Base-by-base conservation (phyloP, 2,113 vertebrate species). In the Mixornis gularis region DNA sequence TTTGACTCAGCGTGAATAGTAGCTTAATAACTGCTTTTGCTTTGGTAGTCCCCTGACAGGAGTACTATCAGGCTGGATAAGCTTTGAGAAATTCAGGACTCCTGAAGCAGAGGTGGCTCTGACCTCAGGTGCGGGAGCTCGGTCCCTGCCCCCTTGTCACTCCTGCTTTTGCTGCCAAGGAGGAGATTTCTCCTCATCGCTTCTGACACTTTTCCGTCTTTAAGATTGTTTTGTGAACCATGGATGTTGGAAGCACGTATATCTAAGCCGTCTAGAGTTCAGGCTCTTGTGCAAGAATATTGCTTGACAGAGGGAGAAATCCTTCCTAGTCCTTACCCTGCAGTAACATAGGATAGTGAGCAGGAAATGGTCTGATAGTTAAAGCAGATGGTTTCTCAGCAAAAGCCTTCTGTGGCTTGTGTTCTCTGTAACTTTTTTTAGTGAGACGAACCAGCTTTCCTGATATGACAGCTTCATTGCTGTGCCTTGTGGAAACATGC, bases 381-480 rank as follows among this genome's bases (percentile, higher is more conserved):
- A 89, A 90, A 93, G 66, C 92, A 93, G 91, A 95, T 93, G 95
- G 90, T 78, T 92, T 95, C 83, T 84, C 58, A 70, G 95, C 36
- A 90, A 94, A 94, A 93, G 77, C 88, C 86, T 95, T 95, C 90
- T 93, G 95, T 79, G 69, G 5, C 70, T 95, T 93, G 79, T 86
- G 53, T 93, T 93, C 69, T 77, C n/a, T 79, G 58, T 62, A 76
- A 36, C 79, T 88, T 94, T 79, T 95, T 87, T 90, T 80, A 70
- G 77, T 87, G 62, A 89, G 90, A 81, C 14, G 29, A 93, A 94
- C 77, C 62, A 90, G 58, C 70, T 89, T 90, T 92, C 44, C 73
- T 84, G 60, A 79, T 65, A 77, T 93, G 96, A 96, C 92, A 97
- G 85, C 56, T 96, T 94, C 78, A 79, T 87, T 73, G 52, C 62